Percentiles rank a stretch among this genome's conserved stretches.
Evolutionary conservation across 2,888 invertebrate species (phyloP).

Genomic region (Lymantria dispar): DNA sequence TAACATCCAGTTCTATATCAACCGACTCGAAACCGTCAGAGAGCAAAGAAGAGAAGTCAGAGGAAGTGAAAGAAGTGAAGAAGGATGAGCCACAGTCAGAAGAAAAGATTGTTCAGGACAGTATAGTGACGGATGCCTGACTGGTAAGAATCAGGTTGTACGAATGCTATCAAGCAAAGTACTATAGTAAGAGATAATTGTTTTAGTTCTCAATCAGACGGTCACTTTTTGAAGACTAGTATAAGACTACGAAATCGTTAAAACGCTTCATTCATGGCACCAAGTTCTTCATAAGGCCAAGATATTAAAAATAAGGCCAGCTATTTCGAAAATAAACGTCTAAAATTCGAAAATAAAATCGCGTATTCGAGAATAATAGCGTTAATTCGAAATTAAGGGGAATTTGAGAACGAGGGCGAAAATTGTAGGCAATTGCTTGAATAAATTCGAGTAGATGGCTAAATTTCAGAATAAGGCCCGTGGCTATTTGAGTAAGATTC

Average conservation of each 20-base stretch:
- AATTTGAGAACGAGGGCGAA: background rate
- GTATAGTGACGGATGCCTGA: constrained; percentile 65
- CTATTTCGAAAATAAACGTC: too few relatives aligned
- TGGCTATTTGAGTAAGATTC: too few relatives aligned
- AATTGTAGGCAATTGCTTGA: too few relatives aligned
- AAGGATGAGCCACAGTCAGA: constrained; percentile 33
- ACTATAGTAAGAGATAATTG: constrained; percentile 49
- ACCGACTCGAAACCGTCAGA: constrained; percentile 69
- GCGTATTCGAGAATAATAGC: background rate
- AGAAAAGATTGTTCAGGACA: constrained; percentile 33
- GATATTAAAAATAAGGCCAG: too few relatives aligned
- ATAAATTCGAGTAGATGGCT: background rate
- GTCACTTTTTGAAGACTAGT: constrained; percentile 14
- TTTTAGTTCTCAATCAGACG: constrained; percentile 20
- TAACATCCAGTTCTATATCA: constrained; percentile 70
- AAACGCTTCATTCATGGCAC: too few relatives aligned
- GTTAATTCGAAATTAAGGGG: background rate
- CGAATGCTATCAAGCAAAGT: constrained; percentile 49
- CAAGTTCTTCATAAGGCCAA: too few relatives aligned
- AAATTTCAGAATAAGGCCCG: too few relatives aligned
- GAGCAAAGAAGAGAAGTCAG: constrained; percentile 43
- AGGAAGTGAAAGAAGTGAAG: constrained; percentile 42
- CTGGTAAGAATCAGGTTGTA: constrained; percentile 53
- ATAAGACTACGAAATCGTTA: background rate
- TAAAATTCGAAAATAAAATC: background rate